These are phyloP conservation scores for Caenorhabditis remanei DNA, from an alignment of 1,140 invertebrate genomes.

Conservation along the genomic window DNA sequence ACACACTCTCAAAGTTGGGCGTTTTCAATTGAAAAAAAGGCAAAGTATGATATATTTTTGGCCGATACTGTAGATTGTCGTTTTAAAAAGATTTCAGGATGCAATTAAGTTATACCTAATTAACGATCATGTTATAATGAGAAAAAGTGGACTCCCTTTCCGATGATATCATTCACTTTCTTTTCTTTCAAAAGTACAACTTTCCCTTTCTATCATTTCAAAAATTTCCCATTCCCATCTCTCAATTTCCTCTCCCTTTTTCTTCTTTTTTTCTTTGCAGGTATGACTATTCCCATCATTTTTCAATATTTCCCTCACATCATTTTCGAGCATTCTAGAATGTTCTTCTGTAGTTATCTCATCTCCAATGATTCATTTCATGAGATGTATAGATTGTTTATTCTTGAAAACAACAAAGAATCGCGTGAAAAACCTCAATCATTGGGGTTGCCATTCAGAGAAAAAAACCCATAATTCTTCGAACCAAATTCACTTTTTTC, in stretches of 20 bases:
- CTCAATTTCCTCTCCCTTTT: background rate
- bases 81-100: too few relatives aligned
- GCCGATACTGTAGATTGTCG: too few relatives aligned
- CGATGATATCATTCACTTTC: too few relatives aligned
- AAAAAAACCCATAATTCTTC: slow-evolving; percentile 32
- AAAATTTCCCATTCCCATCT: background rate
- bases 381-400: too few relatives aligned
- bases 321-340: background rate
- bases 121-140: too few relatives aligned
- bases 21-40: too few relatives aligned
- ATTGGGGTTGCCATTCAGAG: background rate
- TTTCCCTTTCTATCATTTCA: background rate
- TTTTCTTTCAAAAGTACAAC: background rate
- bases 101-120: too few relatives aligned
- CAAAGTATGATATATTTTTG: too few relatives aligned
- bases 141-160: too few relatives aligned
- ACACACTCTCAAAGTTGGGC: too few relatives aligned
- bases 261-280: background rate
- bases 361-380: too few relatives aligned
- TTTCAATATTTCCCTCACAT: background rate
- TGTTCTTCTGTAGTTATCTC: background rate
- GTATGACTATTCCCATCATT: background rate
- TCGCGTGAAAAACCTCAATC: slow-evolving; percentile 45
- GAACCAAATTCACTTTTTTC: background rate
- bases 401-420: background rate